Evolutionary conservation across 2,113 vertebrate genomes (phyloP).

Genomic region (Hypomesus transpacificus): DNA sequence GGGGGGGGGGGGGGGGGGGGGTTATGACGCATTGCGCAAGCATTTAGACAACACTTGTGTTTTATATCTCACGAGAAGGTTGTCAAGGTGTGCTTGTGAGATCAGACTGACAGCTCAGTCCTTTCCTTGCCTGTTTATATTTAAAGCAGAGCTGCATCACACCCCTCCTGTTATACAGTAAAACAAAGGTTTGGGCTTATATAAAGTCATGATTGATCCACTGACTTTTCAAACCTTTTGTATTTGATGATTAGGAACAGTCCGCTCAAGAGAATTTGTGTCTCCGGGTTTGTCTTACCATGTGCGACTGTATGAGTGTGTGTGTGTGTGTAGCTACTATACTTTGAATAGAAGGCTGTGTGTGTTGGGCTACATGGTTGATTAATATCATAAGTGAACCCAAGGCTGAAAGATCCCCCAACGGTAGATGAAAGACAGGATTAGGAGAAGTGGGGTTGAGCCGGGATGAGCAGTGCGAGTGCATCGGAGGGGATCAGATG

Average conservation of each 20-base stretch:
- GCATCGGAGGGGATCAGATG: slow-evolving; percentile 63
- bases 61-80: slow-evolving; percentile 29
- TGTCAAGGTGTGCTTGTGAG: slow-evolving; percentile 20
- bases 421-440: slow-evolving; percentile 69
- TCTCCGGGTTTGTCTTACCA: neutral
- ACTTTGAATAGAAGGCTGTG: slow-evolving; percentile 1
- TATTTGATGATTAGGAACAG: slow-evolving; percentile 15
- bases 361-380: slow-evolving; percentile 42
- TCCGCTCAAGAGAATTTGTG: slow-evolving; percentile 14
- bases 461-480: slow-evolving; percentile 56
- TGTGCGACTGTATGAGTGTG: slow-evolving; percentile 9
- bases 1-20: neutral
- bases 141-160: no score
- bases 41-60: no score
- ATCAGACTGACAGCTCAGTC: neutral
- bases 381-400: slow-evolving; percentile 67
- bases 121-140: no score
- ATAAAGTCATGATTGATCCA: no score
- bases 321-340: neutral
- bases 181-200: no score
- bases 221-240: neutral
- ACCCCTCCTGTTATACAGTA: neutral
- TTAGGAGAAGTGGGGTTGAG: slow-evolving; percentile 63
- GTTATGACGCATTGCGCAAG: no score
- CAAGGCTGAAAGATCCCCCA: slow-evolving; percentile 56